Conservation (phyloP, 2,113 vertebrate genomes). For the Monopterus albus region DNA sequence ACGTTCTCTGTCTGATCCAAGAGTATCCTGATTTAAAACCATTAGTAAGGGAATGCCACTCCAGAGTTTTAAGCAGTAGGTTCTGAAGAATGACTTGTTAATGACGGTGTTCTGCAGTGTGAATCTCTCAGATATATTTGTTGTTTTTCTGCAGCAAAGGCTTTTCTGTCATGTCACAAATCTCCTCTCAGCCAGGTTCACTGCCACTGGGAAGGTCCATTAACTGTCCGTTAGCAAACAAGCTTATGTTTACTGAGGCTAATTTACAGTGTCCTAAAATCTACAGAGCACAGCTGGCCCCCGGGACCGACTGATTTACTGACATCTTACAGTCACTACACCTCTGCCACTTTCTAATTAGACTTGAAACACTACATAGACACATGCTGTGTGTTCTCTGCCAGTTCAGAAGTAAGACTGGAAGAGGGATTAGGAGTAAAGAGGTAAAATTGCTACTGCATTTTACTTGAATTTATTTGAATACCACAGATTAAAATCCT, state of each 20-base stretch:
- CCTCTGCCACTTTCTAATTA: constrained; percentile 23
- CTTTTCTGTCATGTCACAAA: neutral
- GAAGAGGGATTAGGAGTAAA: too few species aligned
- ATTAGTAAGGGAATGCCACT: too few species aligned
- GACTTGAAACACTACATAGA: neutral
- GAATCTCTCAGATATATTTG: neutral
- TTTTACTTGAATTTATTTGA: too few species aligned
- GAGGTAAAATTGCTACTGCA: too few species aligned
- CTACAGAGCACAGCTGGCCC: constrained; percentile 15
- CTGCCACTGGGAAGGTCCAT: constrained; percentile 20
- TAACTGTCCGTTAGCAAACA: constrained; percentile 35
- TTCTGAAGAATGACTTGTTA: neutral
- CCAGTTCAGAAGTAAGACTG: neutral
- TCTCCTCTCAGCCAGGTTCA: neutral
- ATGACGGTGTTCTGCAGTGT: neutral
- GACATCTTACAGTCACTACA: neutral
- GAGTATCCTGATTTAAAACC: too few species aligned
- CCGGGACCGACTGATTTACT: constrained; percentile 8
- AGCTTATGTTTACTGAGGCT: constrained; percentile 36
- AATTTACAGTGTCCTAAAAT: constrained; percentile 40
- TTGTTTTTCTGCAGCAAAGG: neutral
- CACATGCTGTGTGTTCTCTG: constrained; percentile 1
- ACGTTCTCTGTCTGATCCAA: too few species aligned
- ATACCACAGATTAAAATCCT: too few species aligned
- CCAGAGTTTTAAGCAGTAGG: too few species aligned